These are phyloP conservation scores for Plebejus argus DNA, from an alignment of 2,888 invertebrate genomes.

Conservation along the genomic window DNA sequence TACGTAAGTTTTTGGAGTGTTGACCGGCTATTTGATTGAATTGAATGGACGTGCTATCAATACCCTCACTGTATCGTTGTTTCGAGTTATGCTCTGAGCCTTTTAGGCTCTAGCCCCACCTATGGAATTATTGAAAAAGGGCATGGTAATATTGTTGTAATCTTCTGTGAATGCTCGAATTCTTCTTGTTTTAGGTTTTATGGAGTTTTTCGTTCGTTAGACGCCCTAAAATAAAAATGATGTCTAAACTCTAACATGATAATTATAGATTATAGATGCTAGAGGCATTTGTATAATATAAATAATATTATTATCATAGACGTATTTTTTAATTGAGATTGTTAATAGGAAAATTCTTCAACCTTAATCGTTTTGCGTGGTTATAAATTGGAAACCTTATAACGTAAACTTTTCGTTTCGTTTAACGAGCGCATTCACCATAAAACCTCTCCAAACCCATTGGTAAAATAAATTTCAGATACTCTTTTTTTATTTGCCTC, in stretches of 20 bases:
- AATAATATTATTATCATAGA: neutral
- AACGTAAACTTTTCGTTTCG: slow-evolving; percentile 14
- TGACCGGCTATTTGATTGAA: too few species aligned
- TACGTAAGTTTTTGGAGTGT: too few species aligned
- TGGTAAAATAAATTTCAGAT: slow-evolving; percentile 7
- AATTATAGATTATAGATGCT: too few species aligned
- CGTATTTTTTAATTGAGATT: neutral
- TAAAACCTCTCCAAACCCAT: slow-evolving; percentile 13
- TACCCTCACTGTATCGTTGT: too few species aligned
- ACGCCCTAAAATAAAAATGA: neutral
- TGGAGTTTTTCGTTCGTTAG: neutral
- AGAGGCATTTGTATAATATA: too few species aligned
- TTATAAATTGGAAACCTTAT: slow-evolving; percentile 11
- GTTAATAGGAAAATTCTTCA: neutral
- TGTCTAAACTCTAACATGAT: too few species aligned
- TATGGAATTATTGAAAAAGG: neutral
- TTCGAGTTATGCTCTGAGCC: too few species aligned
- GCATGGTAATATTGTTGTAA: neutral
- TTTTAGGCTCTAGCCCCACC: too few species aligned
- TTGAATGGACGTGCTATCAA: too few species aligned
- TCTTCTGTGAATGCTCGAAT: neutral
- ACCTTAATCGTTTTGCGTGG: neutral
- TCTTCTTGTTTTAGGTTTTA: neutral
- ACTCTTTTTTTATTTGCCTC: slow-evolving; percentile 12
- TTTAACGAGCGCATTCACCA: slow-evolving; percentile 16